Percentiles rank a stretch among this genome's conserved stretches.
Evolutionary conservation across 37 sponge, comb jelly and placozoan species (phyloP).

Genomic region (Cliona cf. orientalis): DNA sequence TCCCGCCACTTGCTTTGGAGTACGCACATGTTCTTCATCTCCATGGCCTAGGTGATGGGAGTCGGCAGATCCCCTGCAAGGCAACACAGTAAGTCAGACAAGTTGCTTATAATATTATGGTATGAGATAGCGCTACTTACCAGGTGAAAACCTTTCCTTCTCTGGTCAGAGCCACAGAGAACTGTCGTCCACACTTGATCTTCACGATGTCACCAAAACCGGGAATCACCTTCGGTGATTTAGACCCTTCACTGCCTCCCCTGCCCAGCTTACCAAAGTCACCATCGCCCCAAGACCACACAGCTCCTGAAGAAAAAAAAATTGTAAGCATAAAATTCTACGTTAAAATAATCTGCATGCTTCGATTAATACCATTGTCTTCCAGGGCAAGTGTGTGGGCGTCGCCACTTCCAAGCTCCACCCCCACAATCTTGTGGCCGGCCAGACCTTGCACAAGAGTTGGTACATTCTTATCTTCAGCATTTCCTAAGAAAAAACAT

Average conservation of each 20-base stretch:
- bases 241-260: constrained; percentile 62
- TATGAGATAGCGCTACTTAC: constrained; percentile 63
- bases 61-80: constrained; percentile 82
- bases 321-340: not conserved
- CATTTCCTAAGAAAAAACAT: constrained; percentile 44
- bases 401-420: constrained; percentile 84
- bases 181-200: constrained; percentile 82
- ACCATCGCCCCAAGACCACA: constrained; percentile 96
- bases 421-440: constrained; percentile 63
- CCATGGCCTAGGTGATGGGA: constrained; percentile 76
- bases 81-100: no score
- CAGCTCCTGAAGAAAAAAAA: constrained; percentile 33
- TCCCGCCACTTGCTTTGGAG: constrained; percentile 57
- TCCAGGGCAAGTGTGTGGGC: constrained; percentile 91
- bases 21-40: constrained; percentile 34
- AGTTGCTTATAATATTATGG: no score
- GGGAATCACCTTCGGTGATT: constrained; percentile 49
- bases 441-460: constrained; percentile 67
- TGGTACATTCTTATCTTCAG: constrained; percentile 82
- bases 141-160: constrained; percentile 84
- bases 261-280: constrained; percentile 88
- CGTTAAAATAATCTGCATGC: not conserved
- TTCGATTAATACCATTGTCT: constrained; percentile 67
- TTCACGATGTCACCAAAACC: constrained; percentile 18
- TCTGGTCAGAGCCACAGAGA: constrained; percentile 76